Evolutionary conservation across 2,797 vertebrate species (phyloP).

Genomic region (Harpagifer antarcticus): DNA sequence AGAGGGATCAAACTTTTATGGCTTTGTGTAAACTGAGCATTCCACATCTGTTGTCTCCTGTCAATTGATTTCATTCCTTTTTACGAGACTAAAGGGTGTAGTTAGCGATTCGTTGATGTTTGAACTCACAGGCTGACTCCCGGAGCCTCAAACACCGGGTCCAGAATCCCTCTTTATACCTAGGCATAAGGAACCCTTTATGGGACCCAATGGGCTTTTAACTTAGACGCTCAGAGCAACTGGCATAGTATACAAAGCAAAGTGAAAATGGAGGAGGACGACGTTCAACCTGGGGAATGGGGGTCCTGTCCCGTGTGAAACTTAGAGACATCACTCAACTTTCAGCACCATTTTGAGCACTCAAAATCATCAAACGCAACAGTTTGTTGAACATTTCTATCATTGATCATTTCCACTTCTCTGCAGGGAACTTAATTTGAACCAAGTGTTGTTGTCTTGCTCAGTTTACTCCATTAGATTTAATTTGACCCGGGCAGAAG

Average conservation of each 20-base stretch:
- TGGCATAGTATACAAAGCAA: no score
- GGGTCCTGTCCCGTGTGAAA: neutral
- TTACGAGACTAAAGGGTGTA: slow-evolving; percentile 10
- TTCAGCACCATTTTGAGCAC: neutral
- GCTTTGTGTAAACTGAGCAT: slow-evolving; percentile 27
- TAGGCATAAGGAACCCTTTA: no score
- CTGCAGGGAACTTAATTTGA: slow-evolving; percentile 24
- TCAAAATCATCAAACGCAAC: slow-evolving; percentile 17
- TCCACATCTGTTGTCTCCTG: slow-evolving; percentile 45
- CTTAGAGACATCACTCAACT: neutral
- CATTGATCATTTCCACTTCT: slow-evolving; percentile 16
- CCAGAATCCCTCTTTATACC: no score
- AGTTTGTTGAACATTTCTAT: neutral
- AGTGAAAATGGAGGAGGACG: no score
- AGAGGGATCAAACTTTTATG: slow-evolving; percentile 31
- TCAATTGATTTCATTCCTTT: slow-evolving; percentile 34
- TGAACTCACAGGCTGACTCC: no score
- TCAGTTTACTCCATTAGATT: slow-evolving; percentile 28
- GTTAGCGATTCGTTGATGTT: no score
- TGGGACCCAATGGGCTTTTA: no score
- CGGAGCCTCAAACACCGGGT: no score
- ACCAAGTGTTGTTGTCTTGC: slow-evolving; percentile 11
- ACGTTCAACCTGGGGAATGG: no score
- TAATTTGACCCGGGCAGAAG: slow-evolving; percentile 35
- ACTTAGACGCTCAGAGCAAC: no score